phyloP scores from a whole-genome alignment of 2,888 invertebrate genomes.

The Cosmopolites sordidus region DNA sequence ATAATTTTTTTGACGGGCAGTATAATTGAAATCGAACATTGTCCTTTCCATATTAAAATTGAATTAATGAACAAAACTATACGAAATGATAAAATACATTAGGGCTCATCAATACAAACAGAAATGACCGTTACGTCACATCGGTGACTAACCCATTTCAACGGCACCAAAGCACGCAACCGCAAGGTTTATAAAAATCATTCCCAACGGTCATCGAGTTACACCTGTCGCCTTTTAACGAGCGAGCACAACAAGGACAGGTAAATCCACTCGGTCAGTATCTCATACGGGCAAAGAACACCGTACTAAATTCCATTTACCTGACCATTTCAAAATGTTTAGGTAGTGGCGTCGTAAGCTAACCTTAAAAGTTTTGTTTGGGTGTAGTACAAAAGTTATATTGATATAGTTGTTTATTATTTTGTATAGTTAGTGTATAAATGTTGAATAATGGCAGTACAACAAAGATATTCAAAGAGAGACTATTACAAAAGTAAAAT shows the following conservation, averaged over 20 bases:
- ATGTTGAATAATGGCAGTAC: slow-evolving; percentile 18
- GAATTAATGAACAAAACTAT: too few relatives aligned
- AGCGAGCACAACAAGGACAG: slow-evolving; percentile 8
- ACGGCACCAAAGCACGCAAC: too few relatives aligned
- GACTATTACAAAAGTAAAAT: slow-evolving; percentile 34
- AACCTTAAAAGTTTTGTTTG: slow-evolving; percentile 17
- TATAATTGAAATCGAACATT: too few relatives aligned
- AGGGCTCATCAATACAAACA: neutral
- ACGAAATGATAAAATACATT: too few relatives aligned
- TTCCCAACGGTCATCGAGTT: neutral
- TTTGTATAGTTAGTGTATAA: neutral
- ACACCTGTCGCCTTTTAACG: slow-evolving; percentile 2
- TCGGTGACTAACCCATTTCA: too few relatives aligned
- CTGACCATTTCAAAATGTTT: slow-evolving; percentile 12
- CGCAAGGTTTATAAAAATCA: neutral
- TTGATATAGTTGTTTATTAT: neutral
- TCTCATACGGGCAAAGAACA: neutral
- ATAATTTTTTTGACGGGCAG: too few relatives aligned
- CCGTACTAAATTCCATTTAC: slow-evolving; percentile 2
- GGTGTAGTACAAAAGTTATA: slow-evolving; percentile 8
- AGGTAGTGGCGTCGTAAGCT: slow-evolving; percentile 7
- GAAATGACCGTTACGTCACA: slow-evolving; percentile 3
- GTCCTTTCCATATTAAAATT: too few relatives aligned
- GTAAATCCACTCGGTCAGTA: neutral
- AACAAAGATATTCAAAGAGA: slow-evolving; percentile 18